Percentiles rank a stretch among this genome's conserved stretches.
Evolutionary conservation across 1,140 invertebrate genomes (phyloP).

Genomic region (Polypedilum vanderplanki): DNA sequence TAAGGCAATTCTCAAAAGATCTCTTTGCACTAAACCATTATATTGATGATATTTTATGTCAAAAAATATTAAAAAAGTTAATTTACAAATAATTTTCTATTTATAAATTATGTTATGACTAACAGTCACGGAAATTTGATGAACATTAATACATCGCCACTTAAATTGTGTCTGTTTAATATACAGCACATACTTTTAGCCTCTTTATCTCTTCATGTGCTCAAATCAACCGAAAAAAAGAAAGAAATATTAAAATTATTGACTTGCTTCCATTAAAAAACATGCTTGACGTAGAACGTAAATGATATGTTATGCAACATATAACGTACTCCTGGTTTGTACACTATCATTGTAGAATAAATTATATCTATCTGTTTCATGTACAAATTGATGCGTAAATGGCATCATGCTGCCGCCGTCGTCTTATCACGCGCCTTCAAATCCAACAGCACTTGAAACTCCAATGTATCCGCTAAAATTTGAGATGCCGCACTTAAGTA

Average conservation of each 20-base stretch:
- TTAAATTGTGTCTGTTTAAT: slow-evolving; percentile 5
- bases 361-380: not conserved
- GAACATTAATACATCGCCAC: slow-evolving; percentile 11
- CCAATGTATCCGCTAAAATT: not conserved
- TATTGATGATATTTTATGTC: too few species aligned
- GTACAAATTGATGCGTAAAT: slow-evolving; percentile 18
- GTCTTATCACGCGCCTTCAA: slow-evolving; percentile 16
- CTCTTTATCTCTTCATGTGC: too few species aligned
- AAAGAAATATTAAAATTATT: too few species aligned
- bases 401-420: not conserved
- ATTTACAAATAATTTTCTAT: not conserved
- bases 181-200: not conserved
- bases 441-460: slow-evolving; percentile 2
- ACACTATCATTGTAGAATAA: not conserved
- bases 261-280: not conserved
- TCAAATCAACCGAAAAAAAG: too few species aligned
- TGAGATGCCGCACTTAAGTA: not conserved
- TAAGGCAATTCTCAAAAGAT: not conserved
- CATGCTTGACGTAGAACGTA: not conserved
- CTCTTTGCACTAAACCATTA: too few species aligned
- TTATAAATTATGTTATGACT: not conserved
- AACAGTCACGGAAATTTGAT: slow-evolving; percentile 2
- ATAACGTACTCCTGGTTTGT: not conserved
- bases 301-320: slow-evolving; percentile 6
- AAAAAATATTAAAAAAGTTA: not conserved